Evolutionary conservation across 2,113 vertebrate genomes (phyloP), one percentile per base, ranked within the genome.

Genomic region (Tupaia chinensis): DNA sequence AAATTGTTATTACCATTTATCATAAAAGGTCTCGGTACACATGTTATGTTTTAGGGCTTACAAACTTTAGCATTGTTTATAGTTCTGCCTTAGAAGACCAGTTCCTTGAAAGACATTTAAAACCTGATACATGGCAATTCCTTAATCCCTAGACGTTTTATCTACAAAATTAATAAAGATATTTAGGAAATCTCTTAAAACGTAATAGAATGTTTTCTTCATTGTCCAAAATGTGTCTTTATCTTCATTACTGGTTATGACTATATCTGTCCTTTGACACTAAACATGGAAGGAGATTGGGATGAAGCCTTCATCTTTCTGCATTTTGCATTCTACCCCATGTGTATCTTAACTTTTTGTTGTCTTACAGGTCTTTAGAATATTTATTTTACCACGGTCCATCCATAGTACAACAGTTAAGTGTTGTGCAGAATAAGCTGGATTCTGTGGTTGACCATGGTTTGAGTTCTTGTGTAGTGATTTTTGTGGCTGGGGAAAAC

Each of bases 181-280:
- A 25, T 73, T 82, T 95, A 76, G 15, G 7, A 87, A 44, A 56
- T 74, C 7, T 73, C 20, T 27, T 73, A 61, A 81, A 56, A 73
- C 70, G 79, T 20, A n/a, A 34, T 66, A 32, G 53, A 94, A 94
- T 17, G 74, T 87, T 85, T 88, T 70, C 19, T 89, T 95, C 15
- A 87, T 79, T 70, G 32, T 87, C 19, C 61, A 44, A 90, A 80
- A 83, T 32, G 27, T 7, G 12, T 61, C 9, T 25, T 27, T 16
- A 8, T 56, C 14, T 89, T 61, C 34, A 10, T 54, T 44, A 58
- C 6, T 65, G 3, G n/a, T 20, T 69, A 10, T 65, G 63, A 77
- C n/a, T 7, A 12, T 2, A 69, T 2, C 6, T 77, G 16, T 17
- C 60, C 44, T 81, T 85, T n/a, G 17, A 34, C 32, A 27, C 19